Percentiles rank a stretch among this genome's conserved stretches.
Conservation (phyloP, 2,888 invertebrate species). For the Biston stratarius region DNA sequence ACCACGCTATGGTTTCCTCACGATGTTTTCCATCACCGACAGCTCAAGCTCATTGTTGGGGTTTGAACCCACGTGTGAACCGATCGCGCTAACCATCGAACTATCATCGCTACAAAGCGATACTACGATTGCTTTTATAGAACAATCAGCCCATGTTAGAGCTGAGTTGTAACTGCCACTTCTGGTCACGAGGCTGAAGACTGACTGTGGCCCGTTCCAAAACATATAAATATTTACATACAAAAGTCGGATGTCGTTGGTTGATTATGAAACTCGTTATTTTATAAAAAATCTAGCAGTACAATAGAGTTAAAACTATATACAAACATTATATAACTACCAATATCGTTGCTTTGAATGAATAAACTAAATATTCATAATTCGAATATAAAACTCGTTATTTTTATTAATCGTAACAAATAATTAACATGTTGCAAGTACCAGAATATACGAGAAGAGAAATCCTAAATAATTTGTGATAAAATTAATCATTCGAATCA, state of each 20-base stretch:
- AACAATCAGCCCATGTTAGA: too few species aligned
- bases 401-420: background rate
- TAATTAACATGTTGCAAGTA: background rate
- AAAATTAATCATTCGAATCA: background rate
- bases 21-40: too few species aligned
- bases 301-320: background rate
- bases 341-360: background rate
- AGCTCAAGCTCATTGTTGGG: too few species aligned
- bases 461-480: background rate
- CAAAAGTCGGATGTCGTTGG: background rate
- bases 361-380: background rate
- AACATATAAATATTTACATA: background rate
- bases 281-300: background rate
- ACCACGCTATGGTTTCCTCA: too few species aligned
- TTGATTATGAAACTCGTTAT: background rate
- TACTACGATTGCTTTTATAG: too few species aligned
- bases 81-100: too few species aligned
- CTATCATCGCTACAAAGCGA: too few species aligned
- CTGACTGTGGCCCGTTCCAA: background rate
- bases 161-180: too few species aligned
- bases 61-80: too few species aligned
- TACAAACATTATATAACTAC: background rate
- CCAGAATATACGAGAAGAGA: too few species aligned
- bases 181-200: too few species aligned
- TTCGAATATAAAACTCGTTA: background rate